Percentiles rank a stretch among this genome's conserved stretches.
These are phyloP conservation scores for Cylloceria caligata DNA, from an alignment of 2,888 invertebrate species.

Conservation along the genomic window DNA sequence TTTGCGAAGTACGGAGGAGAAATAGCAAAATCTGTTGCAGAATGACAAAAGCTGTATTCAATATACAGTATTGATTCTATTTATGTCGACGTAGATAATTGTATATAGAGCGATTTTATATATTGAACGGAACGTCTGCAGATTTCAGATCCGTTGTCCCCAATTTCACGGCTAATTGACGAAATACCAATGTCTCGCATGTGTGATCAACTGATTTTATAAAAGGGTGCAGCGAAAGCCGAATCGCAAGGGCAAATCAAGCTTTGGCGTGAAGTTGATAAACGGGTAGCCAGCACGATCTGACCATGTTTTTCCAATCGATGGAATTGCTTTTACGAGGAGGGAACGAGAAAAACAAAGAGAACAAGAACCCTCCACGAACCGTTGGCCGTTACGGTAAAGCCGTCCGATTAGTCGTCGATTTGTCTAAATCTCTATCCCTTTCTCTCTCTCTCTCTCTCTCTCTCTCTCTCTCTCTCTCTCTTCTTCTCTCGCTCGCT, in stretches of 20 bases:
- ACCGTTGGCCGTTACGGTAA: constrained; percentile 61
- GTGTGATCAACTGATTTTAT: neutral
- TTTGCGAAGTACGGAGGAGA: neutral
- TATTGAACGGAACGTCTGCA: neutral
- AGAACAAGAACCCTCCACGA: constrained; percentile 46
- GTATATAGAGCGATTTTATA: neutral
- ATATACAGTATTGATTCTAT: neutral
- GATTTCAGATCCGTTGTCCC: neutral
- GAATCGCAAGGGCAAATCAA: constrained; percentile 9
- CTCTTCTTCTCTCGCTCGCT: neutral
- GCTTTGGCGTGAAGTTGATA: constrained; percentile 49
- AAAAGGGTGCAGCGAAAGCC: neutral
- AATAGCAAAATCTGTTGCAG: neutral
- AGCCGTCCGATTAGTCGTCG: constrained; percentile 67
- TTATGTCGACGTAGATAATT: neutral
- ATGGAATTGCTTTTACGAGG: constrained; percentile 38
- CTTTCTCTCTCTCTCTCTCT: neutral
- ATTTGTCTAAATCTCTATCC: constrained; percentile 59
- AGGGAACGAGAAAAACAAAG: constrained; percentile 27
- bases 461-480: too few species aligned
- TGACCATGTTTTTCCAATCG: constrained; percentile 38
- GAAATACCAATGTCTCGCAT: too few species aligned
- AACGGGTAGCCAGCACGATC: constrained; percentile 36
- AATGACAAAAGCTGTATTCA: constrained; percentile 3
- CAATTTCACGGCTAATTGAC: neutral